Evolutionary conservation across 2,888 invertebrate genomes (phyloP).

Genomic region (Mantis religiosa): DNA sequence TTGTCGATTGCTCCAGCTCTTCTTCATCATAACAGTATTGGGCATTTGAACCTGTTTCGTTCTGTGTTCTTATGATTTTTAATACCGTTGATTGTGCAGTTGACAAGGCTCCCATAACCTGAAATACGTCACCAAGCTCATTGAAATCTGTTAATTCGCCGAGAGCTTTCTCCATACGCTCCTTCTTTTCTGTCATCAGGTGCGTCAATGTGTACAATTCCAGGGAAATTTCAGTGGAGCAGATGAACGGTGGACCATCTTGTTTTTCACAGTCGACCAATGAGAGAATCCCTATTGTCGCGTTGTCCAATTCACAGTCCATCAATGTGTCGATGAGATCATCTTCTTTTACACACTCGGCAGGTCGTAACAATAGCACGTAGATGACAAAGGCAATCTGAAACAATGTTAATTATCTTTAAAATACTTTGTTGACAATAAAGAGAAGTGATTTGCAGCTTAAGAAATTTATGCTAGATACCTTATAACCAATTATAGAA

Average conservation of each 20-base stretch:
- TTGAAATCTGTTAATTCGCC: not conserved
- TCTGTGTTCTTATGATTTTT: not conserved
- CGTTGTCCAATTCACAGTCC: not conserved
- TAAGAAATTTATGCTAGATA: too few relatives aligned
- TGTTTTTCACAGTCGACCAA: not conserved
- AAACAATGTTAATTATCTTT: not conserved
- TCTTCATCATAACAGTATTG: not conserved
- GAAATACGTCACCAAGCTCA: not conserved
- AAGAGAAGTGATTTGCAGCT: too few relatives aligned
- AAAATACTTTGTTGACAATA: too few relatives aligned
- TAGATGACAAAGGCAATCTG: not conserved
- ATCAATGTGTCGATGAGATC: not conserved
- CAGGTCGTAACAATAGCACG: not conserved
- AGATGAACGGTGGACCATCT: not conserved
- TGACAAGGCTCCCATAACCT: not conserved
- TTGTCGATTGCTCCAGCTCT: not conserved
- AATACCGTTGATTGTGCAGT: not conserved
- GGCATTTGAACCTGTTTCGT: not conserved
- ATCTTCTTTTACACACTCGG: not conserved
- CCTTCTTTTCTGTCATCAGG: not conserved
- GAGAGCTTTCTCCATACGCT: not conserved
- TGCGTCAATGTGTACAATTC: not conserved
- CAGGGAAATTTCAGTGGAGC: not conserved
- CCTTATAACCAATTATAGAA: too few relatives aligned
- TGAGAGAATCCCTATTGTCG: not conserved